Evolutionary conservation across 2,113 vertebrate species (phyloP).

Genomic region (Rallus limicola): DNA sequence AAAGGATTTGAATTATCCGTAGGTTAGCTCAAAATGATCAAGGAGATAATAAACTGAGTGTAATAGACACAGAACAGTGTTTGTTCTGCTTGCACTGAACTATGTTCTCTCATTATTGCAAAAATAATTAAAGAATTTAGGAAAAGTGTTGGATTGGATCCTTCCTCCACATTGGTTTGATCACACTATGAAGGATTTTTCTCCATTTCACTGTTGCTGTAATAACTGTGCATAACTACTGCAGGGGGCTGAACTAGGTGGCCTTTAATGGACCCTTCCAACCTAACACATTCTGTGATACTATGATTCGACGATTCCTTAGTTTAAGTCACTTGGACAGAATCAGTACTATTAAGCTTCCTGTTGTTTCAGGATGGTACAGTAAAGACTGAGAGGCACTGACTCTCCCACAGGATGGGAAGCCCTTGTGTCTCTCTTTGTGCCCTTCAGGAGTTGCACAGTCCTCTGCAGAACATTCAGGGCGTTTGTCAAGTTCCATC

Average conservation of each 20-base stretch:
- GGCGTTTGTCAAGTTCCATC: background rate
- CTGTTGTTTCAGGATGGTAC: background rate
- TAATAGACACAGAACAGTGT: background rate
- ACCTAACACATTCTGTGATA: too few relatives aligned
- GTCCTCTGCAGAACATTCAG: background rate
- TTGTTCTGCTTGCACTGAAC: background rate
- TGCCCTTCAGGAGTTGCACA: background rate
- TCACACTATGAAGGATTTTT: background rate
- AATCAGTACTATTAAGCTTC: background rate
- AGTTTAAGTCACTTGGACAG: background rate
- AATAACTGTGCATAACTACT: background rate
- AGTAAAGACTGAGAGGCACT: background rate
- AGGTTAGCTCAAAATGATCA: background rate
- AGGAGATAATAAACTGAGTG: background rate
- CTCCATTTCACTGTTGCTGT: background rate
- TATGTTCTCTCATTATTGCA: background rate
- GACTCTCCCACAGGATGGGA: background rate
- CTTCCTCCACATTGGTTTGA: background rate
- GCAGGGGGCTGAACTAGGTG: too few relatives aligned
- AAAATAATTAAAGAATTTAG: background rate
- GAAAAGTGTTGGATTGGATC: background rate
- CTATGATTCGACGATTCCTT: background rate
- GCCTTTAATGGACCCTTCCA: too few relatives aligned
- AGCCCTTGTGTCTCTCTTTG: rapidly evolving
- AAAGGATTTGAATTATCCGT: background rate